Evolutionary conservation across 2,113 vertebrate genomes (phyloP).

Genomic region (Macrotis lagotis): DNA sequence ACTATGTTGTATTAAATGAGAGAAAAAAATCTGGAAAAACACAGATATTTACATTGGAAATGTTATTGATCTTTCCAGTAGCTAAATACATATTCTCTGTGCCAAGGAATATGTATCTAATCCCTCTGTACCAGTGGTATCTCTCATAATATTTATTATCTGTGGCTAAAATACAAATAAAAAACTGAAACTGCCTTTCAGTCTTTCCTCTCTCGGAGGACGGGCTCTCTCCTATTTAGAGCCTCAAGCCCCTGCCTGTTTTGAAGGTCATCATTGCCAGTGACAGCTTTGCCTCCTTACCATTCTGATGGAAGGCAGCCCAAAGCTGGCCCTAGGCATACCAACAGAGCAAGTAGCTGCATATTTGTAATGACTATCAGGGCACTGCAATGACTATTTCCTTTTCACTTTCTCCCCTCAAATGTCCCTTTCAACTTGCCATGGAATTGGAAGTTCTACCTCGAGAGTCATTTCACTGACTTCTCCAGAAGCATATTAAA

Average conservation of each 20-base stretch:
- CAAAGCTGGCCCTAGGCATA: neutral
- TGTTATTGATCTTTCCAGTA: neutral
- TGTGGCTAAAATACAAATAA: neutral
- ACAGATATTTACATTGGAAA: neutral
- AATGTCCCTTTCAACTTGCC: neutral
- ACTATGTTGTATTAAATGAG: neutral
- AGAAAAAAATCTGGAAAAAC: neutral
- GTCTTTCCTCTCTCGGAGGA: neutral
- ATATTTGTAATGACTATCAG: constrained; percentile 1
- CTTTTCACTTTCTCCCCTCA: neutral
- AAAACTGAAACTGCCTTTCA: neutral
- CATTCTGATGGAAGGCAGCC: neutral
- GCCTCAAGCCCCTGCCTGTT: neutral
- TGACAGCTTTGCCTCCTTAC: neutral
- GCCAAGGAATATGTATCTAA: neutral
- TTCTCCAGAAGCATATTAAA: neutral
- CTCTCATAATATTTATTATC: neutral
- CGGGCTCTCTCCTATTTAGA: neutral
- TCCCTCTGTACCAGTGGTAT: neutral
- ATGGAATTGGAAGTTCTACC: neutral
- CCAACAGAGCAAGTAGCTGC: neutral
- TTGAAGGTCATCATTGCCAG: neutral
- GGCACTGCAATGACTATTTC: neutral
- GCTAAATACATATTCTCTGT: neutral
- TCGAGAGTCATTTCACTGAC: neutral